Evolutionary conservation across 2,888 invertebrate genomes (phyloP).

Genomic region (Agrotis ipsilon): DNA sequence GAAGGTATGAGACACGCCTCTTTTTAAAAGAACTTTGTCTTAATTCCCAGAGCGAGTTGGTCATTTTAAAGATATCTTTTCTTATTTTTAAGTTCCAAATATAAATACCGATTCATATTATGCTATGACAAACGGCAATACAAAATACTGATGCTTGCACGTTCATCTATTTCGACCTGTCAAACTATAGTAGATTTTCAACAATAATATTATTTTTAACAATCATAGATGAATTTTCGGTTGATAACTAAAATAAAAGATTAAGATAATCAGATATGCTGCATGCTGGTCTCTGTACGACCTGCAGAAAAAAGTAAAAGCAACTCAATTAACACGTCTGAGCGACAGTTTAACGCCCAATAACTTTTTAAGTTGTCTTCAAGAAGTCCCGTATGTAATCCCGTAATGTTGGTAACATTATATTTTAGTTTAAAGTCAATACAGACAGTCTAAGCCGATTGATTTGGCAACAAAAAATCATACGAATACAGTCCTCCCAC

Average conservation of each 20-base stretch:
- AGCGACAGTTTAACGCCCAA: slow-evolving; percentile 21
- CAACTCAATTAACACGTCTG: slow-evolving; percentile 20
- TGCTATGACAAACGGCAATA: background rate
- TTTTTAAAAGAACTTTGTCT: background rate
- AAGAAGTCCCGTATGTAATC: slow-evolving; percentile 67
- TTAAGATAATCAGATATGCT: no score
- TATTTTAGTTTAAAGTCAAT: slow-evolving; percentile 46
- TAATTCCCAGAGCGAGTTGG: background rate
- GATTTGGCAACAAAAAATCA: slow-evolving; percentile 58
- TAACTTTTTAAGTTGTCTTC: slow-evolving; percentile 30
- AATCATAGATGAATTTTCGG: no score
- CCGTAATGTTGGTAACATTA: slow-evolving; percentile 67
- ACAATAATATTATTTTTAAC: no score
- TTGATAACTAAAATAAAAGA: no score
- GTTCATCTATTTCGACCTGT: no score
- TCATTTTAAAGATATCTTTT: background rate
- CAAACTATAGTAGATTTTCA: no score
- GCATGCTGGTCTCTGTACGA: no score
- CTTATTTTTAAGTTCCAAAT: background rate
- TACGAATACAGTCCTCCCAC: background rate
- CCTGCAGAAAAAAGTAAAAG: slow-evolving; percentile 32
- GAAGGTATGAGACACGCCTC: background rate
- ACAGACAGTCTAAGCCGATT: slow-evolving; percentile 40
- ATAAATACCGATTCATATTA: background rate
- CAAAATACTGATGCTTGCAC: background rate